Evolutionary conservation across 2,797 vertebrate genomes (phyloP), one percentile per base, ranked within the genome.

Genomic region (Naso thynnoides): DNA sequence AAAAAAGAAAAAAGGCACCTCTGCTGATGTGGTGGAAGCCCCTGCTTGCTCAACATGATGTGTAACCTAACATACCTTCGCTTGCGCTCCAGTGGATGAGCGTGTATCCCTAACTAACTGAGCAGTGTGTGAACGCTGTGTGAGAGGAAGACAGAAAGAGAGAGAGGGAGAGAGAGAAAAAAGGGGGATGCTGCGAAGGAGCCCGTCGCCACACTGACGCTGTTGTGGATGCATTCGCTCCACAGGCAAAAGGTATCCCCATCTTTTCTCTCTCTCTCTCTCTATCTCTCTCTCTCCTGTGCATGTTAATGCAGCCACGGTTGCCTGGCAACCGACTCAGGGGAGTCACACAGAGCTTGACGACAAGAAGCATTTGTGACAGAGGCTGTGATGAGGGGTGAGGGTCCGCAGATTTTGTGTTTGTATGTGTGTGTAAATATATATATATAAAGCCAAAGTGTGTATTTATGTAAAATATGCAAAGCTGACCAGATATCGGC

Each of bases 251-350:
- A 92, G 94, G 93, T 93, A 91, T 94, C 91, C 95, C 95, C 93
- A 92, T 70, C 83, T 89, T 93, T 91, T 50, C 41, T 42, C 41
- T 93, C 41, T 49, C 84, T 89, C 93, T 91, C 92, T 93, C 92
- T 93, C 41, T 49, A 83, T 90, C 93, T 91, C 92, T 93, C 91
- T 93, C 42, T 50, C 91, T 91, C 88, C 87, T 85, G 84, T 87
- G 90, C 94, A 95, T 96, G 94, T 96, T 95, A 96, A 95, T 95
- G 94, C 90, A 94, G 94, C 91, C 75, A 73, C 2, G 88, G 95
- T 96, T 96, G 96, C 96, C 92, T 92, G 88, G 95, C 94, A 96
- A 96, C 96, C 93, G 84, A 92, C 94, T 93, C 94, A 78, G 88
- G 92, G 94, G 95, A 96, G 93, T 92, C 93, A 93, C 92, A 92